phyloP scores from a whole-genome alignment of 1,140 invertebrate genomes.

The Drosophila carrolli region DNA sequence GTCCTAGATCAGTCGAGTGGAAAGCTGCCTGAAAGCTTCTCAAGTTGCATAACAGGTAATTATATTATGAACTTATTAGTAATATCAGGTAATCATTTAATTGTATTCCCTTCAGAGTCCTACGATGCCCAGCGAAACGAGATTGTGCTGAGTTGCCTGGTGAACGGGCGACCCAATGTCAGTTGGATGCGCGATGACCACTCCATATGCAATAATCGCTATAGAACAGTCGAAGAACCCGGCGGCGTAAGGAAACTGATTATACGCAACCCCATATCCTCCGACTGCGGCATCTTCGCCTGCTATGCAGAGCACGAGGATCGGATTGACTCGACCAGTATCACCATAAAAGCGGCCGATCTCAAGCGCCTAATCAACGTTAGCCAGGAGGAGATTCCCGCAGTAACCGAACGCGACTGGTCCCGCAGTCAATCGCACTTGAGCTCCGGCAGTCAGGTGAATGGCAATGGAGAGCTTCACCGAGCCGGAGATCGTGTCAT shows the following conservation, averaged over 20 bases:
- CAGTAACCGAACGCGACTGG: conserved; percentile 16
- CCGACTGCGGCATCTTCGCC: conserved; percentile 88
- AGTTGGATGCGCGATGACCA: conserved; percentile 89
- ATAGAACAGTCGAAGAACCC: conserved; percentile 85
- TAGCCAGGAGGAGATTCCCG: conserved; percentile 21
- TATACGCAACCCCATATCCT: conserved; percentile 86
- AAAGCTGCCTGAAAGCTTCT: conserved; percentile 66
- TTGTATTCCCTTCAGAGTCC: conserved; percentile 71
- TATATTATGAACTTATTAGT: too few relatives aligned
- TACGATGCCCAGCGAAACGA: conserved; percentile 85
- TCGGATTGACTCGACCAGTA: conserved; percentile 74
- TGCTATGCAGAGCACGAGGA: conserved; percentile 87
- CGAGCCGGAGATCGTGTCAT: conserved; percentile 69
- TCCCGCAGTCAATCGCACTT: conserved; percentile 8
- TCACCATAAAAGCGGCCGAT: conserved; percentile 59
- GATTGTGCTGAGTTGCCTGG: conserved; percentile 87
- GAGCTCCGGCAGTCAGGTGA: conserved; percentile 32
- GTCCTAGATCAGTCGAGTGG: conserved; percentile 85
- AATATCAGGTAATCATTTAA: neutral
- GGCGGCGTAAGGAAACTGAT: conserved; percentile 88
- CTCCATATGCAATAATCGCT: conserved; percentile 86
- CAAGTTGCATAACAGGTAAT: conserved; percentile 26
- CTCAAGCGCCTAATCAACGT: conserved; percentile 66
- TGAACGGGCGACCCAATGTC: conserved; percentile 87
- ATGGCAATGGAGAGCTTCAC: conserved; percentile 82